Conservation (phyloP, 2,797 vertebrate species). For the Pempheris klunzingeri region DNA sequence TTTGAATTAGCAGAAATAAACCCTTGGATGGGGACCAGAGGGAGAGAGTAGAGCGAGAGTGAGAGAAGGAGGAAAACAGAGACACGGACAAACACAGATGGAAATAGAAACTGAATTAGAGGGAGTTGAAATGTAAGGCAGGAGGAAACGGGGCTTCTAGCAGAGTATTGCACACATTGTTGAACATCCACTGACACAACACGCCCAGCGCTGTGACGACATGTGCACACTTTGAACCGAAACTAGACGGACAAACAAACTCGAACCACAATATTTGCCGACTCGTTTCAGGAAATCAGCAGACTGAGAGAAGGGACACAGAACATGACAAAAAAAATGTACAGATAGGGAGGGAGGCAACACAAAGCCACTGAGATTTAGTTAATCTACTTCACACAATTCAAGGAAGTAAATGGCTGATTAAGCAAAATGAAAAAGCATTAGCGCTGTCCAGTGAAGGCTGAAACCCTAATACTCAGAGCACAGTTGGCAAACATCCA, state of each 20-base stretch:
- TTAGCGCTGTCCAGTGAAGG: constrained; percentile 6
- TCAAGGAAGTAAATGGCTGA: constrained; percentile 32
- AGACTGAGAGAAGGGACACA: not conserved
- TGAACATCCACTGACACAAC: constrained; percentile 8
- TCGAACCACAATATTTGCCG: constrained; percentile 21
- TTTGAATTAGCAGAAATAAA: not conserved
- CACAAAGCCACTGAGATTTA: constrained; percentile 7
- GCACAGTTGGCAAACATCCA: constrained; percentile 3
- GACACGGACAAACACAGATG: constrained; percentile 8
- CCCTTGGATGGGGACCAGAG: not conserved
- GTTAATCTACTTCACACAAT: not conserved
- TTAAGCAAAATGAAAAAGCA: constrained; percentile 34
- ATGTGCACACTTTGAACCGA: constrained; percentile 1
- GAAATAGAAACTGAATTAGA: constrained; percentile 45
- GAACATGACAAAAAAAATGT: constrained; percentile 11
- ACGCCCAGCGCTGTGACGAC: not conserved
- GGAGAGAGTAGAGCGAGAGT: not conserved
- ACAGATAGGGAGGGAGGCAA: not conserved
- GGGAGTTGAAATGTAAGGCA: constrained; percentile 8
- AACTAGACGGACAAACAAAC: constrained; percentile 3
- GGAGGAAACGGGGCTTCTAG: constrained; percentile 18
- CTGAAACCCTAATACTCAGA: constrained; percentile 1
- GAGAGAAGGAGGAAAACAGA: not conserved
- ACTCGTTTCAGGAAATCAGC: not conserved
- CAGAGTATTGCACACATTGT: constrained; percentile 34